These are phyloP conservation scores for Otocyon megalotis DNA, from an alignment of 2,113 vertebrate genomes.

Conservation along the genomic window DNA sequence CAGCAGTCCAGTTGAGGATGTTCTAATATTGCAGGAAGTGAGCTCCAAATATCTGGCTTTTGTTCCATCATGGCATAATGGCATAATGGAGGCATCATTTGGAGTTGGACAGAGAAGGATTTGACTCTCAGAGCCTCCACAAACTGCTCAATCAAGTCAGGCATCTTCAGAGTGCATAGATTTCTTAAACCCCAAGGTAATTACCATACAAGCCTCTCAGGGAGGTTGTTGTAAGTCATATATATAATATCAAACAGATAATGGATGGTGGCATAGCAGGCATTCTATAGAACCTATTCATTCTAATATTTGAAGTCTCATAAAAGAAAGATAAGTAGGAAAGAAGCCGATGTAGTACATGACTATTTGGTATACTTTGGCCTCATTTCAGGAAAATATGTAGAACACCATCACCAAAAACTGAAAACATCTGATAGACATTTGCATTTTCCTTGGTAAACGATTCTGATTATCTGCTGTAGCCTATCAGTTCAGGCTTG, in stretches of 20 bases:
- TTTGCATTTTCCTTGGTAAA: background rate
- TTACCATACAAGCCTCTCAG: background rate
- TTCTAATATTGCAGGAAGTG: rapidly evolving
- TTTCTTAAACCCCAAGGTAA: background rate
- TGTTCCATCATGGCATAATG: background rate
- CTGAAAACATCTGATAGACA: background rate
- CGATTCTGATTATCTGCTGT: background rate
- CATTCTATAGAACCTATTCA: background rate
- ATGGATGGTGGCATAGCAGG: background rate
- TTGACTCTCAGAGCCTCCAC: background rate
- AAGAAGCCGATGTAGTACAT: background rate
- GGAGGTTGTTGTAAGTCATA: no score
- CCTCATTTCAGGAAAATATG: background rate
- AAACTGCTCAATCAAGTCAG: background rate
- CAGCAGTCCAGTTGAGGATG: background rate
- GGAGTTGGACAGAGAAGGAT: background rate
- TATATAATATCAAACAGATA: background rate
- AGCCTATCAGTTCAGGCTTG: background rate
- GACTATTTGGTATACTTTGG: background rate
- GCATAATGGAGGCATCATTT: background rate
- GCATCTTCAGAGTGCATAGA: background rate
- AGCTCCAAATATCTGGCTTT: background rate
- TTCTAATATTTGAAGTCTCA: background rate
- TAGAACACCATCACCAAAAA: background rate
- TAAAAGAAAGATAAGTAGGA: background rate